Base-by-base conservation (phyloP, 2,797 vertebrate genomes). In the Lindbergichthys nudifrons region DNA sequence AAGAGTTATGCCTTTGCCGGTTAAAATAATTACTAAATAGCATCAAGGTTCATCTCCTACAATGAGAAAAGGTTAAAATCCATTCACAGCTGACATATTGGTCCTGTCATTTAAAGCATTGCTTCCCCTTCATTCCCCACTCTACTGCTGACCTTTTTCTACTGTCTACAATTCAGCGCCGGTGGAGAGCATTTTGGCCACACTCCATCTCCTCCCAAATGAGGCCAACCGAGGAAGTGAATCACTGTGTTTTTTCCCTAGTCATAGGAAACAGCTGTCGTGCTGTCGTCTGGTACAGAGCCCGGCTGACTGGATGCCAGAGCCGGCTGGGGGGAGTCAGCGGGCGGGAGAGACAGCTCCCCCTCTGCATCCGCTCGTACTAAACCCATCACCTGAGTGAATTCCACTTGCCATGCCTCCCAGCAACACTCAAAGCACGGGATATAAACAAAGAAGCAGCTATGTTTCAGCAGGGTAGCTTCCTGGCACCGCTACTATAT, bases 261-360 rank as follows among this genome's bases (percentile, higher is more conserved):
- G 90, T 90, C 92, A 87, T 75, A 87, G 80, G 81, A 90, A 94
- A 92, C 94, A 94, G 91, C 93, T 94, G 93, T 89, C 91, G 87
- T 65, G 86, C 90, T 86, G 89, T 92, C 86, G 79, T 88, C 79
- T 81, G 83, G 66, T 87, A 84, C 84, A 66, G 87, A 81, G 72
- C 81, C 30, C 81, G 65, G 76, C 85, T 84, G 84, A 92, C 82
- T 84, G 84, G 83, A 89, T 88, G 88, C 92, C 89, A 91, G 88
- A 88, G 75, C 84, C 43, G 61, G 73, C 77, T 80, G 77, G 77
- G 32, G 81, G 79, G 84, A 88, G 81, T 81, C 88, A 77, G 78
- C 83, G 23, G 86, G 87, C 78, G 85, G 75, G 69, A 70, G 43
- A 82, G 69, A 26, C 26, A 48, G 71, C 78, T 61, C 82, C 77